Conservation (phyloP, 2,888 invertebrate species). For the Lordiphosa fenestrarum region DNA sequence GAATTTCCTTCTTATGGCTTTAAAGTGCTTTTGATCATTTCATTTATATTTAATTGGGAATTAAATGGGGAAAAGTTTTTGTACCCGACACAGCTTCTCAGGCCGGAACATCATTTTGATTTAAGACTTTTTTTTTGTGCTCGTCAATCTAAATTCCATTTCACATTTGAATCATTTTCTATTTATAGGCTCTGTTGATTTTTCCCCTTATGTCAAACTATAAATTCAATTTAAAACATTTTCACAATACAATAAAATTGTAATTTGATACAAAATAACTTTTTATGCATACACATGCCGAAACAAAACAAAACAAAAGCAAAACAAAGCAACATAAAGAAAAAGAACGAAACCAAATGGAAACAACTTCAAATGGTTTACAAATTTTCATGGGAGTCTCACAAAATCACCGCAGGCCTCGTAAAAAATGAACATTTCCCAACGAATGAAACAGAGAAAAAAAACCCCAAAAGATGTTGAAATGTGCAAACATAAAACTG, state of each 20-base stretch:
- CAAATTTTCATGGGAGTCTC: conserved; percentile 54
- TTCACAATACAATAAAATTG: conserved; percentile 60
- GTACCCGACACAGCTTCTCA: too few species aligned
- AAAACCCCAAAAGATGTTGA: conserved; percentile 46
- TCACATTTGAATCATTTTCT: too few species aligned
- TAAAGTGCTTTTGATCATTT: too few species aligned
- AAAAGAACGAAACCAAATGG: conserved; percentile 19
- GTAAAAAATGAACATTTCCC: conserved; percentile 64
- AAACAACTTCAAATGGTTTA: conserved; percentile 52
- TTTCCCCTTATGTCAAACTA: conserved; percentile 16
- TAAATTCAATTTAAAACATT: conserved; percentile 48
- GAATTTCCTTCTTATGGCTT: too few species aligned
- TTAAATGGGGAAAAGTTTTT: too few species aligned
- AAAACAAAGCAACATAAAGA: conserved; percentile 10
- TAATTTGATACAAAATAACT: conserved; percentile 66
- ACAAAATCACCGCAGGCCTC: conserved; percentile 54
- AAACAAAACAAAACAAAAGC: conserved; percentile 13
- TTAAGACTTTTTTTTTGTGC: too few species aligned
- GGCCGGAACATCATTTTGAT: too few species aligned
- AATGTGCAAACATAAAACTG: conserved; percentile 71
- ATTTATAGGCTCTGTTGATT: too few species aligned
- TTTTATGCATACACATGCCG: conserved; percentile 28
- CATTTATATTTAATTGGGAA: too few species aligned
- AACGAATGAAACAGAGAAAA: conserved; percentile 10
- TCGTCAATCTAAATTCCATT: too few species aligned